Evolutionary conservation across 2,888 invertebrate species (phyloP).

Genomic region (Trachelus tabidus): DNA sequence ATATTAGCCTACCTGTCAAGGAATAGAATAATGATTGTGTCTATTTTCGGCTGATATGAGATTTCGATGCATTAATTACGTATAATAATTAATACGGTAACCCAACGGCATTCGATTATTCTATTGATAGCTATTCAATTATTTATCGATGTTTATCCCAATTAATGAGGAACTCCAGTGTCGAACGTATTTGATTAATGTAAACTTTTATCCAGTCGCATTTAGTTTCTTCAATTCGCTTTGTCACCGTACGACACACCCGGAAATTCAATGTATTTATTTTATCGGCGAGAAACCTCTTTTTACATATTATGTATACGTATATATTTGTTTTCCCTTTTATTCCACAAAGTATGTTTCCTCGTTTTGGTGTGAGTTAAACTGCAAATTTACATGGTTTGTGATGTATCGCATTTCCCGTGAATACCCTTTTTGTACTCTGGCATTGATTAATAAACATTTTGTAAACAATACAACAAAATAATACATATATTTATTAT

Average conservation of each 20-base stretch:
- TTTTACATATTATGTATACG: too few species aligned
- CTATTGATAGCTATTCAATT: neutral
- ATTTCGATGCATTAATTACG: too few species aligned
- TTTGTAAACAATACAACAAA: slow-evolving; percentile 37
- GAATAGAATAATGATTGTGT: too few species aligned
- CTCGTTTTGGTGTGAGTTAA: slow-evolving; percentile 48
- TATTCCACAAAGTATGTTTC: slow-evolving; percentile 28
- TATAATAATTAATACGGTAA: too few species aligned
- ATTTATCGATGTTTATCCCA: slow-evolving; percentile 28
- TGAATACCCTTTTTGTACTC: slow-evolving; percentile 57
- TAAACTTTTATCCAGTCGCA: neutral
- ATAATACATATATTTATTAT: neutral
- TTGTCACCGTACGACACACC: slow-evolving; percentile 28
- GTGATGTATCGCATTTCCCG: slow-evolving; percentile 44
- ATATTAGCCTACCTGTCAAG: too few species aligned
- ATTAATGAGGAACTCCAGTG: too few species aligned
- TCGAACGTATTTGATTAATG: too few species aligned
- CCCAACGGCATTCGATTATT: too few species aligned
- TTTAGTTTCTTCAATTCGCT: neutral
- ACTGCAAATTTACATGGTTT: slow-evolving; percentile 35
- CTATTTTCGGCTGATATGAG: too few species aligned
- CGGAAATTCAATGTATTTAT: slow-evolving; percentile 47
- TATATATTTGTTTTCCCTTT: slow-evolving; percentile 11
- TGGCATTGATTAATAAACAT: slow-evolving; percentile 59
- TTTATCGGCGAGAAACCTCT: slow-evolving; percentile 29